Evolutionary conservation across 2,797 vertebrate species (phyloP).

Genomic region (Labroides dimidiatus): DNA sequence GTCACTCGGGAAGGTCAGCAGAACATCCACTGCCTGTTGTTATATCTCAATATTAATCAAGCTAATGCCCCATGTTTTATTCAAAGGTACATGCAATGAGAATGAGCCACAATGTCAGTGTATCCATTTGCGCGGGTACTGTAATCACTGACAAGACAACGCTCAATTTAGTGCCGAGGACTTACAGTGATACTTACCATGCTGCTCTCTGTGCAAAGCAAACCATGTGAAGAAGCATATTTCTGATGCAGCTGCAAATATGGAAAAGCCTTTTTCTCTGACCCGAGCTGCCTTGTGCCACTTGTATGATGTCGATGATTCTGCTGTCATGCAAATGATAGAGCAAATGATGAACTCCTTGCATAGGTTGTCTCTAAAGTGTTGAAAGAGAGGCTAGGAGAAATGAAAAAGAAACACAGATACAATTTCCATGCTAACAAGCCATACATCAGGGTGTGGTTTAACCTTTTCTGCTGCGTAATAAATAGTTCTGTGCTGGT

Average conservation of each 20-base stretch:
- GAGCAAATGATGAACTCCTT: constrained; percentile 39
- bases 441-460: constrained; percentile 39
- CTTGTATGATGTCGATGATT: constrained; percentile 30
- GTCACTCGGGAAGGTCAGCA: constrained; percentile 51
- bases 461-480: constrained; percentile 51
- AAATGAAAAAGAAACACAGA: constrained; percentile 43
- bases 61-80: constrained; percentile 70
- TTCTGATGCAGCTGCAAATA: neutral
- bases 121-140: constrained; percentile 6
- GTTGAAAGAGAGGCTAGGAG: constrained; percentile 12
- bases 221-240: constrained; percentile 16
- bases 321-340: constrained; percentile 19
- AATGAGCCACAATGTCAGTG: constrained; percentile 24
- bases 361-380: constrained; percentile 15
- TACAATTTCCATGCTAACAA: constrained; percentile 31
- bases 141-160: constrained; percentile 21
- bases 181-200: constrained; percentile 3
- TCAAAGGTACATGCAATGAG: constrained; percentile 43
- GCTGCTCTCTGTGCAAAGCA: constrained; percentile 12
- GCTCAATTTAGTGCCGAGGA: constrained; percentile 28
- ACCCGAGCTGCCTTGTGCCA: constrained; percentile 4
- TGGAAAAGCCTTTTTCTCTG: constrained; percentile 7
- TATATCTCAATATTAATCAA: constrained; percentile 62
- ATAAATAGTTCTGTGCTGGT: constrained; percentile 18
- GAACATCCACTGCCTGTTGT: constrained; percentile 29